phyloP scores from a whole-genome alignment of 2,113 vertebrate species.

The Hydropotes inermis region DNA sequence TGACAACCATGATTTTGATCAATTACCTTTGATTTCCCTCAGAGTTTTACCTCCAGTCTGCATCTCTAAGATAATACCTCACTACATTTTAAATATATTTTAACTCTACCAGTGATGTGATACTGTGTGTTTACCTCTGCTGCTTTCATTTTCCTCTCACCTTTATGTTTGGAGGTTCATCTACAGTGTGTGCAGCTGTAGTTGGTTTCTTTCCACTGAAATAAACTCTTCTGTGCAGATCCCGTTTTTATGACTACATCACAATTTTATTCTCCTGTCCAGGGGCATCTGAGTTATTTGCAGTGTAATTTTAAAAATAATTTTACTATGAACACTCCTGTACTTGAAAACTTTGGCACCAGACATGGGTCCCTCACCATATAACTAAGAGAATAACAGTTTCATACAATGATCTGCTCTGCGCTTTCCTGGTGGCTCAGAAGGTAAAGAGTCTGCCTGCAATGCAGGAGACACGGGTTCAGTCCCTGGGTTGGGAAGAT shows the following conservation, averaged over 20 bases:
- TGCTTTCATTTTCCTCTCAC: neutral
- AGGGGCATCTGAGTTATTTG: neutral
- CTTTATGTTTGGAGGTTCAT: neutral
- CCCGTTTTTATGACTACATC: neutral
- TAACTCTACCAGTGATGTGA: neutral
- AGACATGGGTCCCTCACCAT: neutral
- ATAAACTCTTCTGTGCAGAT: neutral
- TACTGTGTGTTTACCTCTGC: neutral
- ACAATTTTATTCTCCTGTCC: neutral
- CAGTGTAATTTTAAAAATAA: neutral
- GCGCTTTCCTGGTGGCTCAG: neutral
- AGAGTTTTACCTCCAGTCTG: neutral
- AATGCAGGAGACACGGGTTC: neutral
- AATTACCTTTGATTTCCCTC: neutral
- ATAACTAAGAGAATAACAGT: neutral
- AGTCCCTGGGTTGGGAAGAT: neutral
- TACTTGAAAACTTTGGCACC: neutral
- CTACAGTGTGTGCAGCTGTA: neutral
- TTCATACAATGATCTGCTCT: neutral
- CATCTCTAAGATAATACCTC: neutral
- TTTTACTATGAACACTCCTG: neutral
- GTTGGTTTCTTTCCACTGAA: neutral
- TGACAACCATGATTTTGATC: too few species aligned
- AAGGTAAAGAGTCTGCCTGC: neutral
- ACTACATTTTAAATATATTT: neutral